Evolutionary conservation across 2,113 vertebrate genomes (phyloP).

Genomic region (Anarhynchus alexandrinus): DNA sequence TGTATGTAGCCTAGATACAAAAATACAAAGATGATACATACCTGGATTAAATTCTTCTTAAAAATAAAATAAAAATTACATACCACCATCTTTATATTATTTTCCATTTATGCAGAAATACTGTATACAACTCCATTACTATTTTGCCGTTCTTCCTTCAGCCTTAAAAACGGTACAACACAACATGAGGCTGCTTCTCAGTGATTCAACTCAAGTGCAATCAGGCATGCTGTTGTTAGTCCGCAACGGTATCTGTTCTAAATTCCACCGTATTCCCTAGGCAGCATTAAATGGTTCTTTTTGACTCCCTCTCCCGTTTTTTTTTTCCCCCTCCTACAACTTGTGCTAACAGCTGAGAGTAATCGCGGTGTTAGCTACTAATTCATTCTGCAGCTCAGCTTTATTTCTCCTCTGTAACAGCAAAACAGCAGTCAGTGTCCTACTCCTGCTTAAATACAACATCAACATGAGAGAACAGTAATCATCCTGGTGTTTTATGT

Average conservation of each 20-base stretch:
- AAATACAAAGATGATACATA: conserved; percentile 67
- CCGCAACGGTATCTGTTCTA: conserved; percentile 64
- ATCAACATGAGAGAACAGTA: background rate
- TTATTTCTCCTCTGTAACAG: conserved; percentile 15
- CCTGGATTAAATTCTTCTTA: conserved; percentile 74
- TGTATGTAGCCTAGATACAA: background rate
- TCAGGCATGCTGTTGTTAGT: conserved; percentile 66
- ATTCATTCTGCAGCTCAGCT: conserved; percentile 60
- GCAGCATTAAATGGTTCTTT: conserved; percentile 31
- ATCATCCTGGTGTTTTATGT: background rate
- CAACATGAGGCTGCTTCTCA: conserved; percentile 63
- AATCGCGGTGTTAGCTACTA: conserved; percentile 58
- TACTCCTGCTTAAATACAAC: conserved; percentile 13
- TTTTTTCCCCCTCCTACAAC: conserved; percentile 35
- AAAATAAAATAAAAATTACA: conserved; percentile 66
- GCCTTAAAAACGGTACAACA: conserved; percentile 48
- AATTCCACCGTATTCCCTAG: conserved; percentile 59
- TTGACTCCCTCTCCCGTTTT: background rate
- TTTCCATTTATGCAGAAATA: conserved; percentile 48
- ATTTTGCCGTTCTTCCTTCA: conserved; percentile 50
- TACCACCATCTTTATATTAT: conserved; percentile 60
- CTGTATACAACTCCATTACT: conserved; percentile 39
- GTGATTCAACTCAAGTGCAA: conserved; percentile 67
- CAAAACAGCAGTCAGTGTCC: conserved; percentile 7
- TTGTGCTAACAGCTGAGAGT: conserved; percentile 59